Evolutionary conservation across 2,888 invertebrate species (phyloP).

Genomic region (Ornithoptera priamus): DNA sequence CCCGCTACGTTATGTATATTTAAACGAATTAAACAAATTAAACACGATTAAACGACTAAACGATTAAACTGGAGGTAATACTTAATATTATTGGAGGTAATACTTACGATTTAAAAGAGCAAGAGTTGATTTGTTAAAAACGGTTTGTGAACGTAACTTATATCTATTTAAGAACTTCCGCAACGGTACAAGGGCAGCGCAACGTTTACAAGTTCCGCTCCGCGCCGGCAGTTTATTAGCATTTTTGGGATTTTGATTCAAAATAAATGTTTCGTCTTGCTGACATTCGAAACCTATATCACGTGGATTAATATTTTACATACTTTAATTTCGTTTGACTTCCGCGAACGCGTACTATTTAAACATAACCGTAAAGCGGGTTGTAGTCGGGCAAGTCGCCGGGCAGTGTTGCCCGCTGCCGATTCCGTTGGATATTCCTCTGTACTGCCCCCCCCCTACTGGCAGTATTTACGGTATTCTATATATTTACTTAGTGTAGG

Average conservation of each 20-base stretch:
- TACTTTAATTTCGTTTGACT: not conserved
- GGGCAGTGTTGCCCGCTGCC: no score
- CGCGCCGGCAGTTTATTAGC: constrained; percentile 12
- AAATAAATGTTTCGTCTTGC: not conserved
- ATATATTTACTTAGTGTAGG: constrained; percentile 66
- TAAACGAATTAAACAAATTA: constrained; percentile 50
- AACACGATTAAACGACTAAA: constrained; percentile 32
- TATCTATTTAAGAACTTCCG: no score
- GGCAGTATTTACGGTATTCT: constrained; percentile 48
- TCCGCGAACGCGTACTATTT: no score
- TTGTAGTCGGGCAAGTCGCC: no score
- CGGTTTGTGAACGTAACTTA: constrained; percentile 59
- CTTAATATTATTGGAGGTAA: constrained; percentile 76
- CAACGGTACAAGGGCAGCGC: no score
- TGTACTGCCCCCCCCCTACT: constrained; percentile 35
- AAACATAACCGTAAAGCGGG: no score
- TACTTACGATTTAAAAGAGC: constrained; percentile 68
- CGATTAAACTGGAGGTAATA: constrained; percentile 72
- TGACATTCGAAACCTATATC: constrained; percentile 3
- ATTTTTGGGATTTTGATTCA: constrained; percentile 3
- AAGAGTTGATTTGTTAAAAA: constrained; percentile 60
- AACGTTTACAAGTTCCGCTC: no score
- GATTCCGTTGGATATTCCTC: no score
- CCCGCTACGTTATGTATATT: constrained; percentile 36
- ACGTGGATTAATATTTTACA: constrained; percentile 10